Base-by-base conservation (phyloP, 1,140 invertebrate species). In the Anastatus disparis region DNA sequence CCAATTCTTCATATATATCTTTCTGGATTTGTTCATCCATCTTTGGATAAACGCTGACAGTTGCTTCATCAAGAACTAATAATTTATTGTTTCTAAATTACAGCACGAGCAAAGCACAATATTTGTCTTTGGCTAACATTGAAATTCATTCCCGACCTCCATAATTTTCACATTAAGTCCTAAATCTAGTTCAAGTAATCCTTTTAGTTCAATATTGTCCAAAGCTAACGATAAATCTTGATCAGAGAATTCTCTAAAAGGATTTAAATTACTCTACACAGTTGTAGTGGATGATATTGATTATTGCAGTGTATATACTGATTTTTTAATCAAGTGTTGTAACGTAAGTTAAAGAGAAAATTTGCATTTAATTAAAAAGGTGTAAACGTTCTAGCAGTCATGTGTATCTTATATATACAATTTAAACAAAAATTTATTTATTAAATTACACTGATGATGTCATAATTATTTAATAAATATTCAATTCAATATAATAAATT, bases 301-400 rank as follows among this genome's bases (percentile, higher is more conserved):
- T 71, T 93, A 93, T 84, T 96, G 95, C 17, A 95, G 94, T 71
- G 96, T 95, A 76, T n/a, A 96, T 95, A 40, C 94, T 94, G 59
- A 97, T 88, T 77, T 91, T 92, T 63, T 90, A 91, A 52, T 95
- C 35, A 94, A 85, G 78, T 92, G 89, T 71, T 92, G 90, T 10
- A 93, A 78, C 0, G 91, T 88, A 79, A 91, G n/a, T n/a, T n/a
- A n/a, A n/a, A n/a, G n/a, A n/a, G n/a, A n/a, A n/a, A n/a, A n/a
- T n/a, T n/a, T n/a, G n/a, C n/a, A n/a, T n/a, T n/a, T n/a, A n/a
- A n/a, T n/a, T n/a, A n/a, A n/a, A n/a, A n/a, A n/a, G n/a, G n/a
- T n/a, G n/a, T n/a, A n/a, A n/a, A n/a, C n/a, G n/a, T n/a, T n/a
- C n/a, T n/a, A n/a, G n/a, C n/a, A n/a, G n/a, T n/a, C n/a, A n/a